Conservation (phyloP, 2,888 invertebrate species). For the Molanna angustata region DNA sequence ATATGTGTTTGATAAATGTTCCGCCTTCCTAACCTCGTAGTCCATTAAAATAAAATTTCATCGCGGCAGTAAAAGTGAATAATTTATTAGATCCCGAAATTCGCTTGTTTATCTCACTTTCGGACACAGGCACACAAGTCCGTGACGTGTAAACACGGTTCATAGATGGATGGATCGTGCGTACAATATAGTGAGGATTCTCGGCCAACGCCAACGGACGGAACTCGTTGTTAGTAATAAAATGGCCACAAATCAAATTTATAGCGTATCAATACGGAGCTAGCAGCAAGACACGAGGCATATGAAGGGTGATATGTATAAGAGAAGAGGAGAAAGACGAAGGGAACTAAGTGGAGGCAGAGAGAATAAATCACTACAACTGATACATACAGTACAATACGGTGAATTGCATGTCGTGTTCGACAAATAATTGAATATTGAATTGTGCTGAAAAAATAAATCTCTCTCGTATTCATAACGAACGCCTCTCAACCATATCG, state of each 20-base stretch:
- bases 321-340: constrained; percentile 5
- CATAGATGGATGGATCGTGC: background rate
- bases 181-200: background rate
- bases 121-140: background rate
- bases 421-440: constrained; percentile 6
- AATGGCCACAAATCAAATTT: constrained; percentile 32
- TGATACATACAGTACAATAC: constrained; percentile 1
- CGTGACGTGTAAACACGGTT: background rate
- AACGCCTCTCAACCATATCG: no score
- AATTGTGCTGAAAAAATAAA: no score
- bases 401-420: constrained; percentile 7
- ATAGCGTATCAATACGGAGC: constrained; percentile 26
- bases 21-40: no score
- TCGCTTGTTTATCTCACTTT: background rate
- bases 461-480: no score
- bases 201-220: background rate
- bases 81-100: background rate
- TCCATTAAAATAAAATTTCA: no score
- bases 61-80: no score
- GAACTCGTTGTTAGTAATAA: constrained; percentile 25
- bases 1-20: no score
- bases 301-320: background rate
- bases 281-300: no score
- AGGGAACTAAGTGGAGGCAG: background rate
- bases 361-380: constrained; percentile 15